A percentile compares a stretch with the other conserved stretches of the same genome.
Evolutionary conservation across 2,113 vertebrate species (phyloP).

Genomic region (Irena cyanogastra): DNA sequence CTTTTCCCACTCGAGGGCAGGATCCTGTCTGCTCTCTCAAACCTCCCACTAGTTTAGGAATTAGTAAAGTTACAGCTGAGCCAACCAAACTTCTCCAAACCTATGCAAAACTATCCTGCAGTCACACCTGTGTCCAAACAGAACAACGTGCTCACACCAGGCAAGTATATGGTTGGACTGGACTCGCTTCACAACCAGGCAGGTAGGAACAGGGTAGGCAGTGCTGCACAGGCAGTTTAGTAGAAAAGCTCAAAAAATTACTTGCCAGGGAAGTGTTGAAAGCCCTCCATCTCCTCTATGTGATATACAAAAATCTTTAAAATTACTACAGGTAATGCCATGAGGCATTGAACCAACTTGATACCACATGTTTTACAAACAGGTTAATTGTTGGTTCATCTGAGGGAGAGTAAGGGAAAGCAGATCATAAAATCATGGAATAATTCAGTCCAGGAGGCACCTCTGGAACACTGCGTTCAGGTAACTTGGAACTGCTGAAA

Average conservation of each 20-base stretch:
- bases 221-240: background rate
- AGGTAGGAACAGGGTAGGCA: background rate
- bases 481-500: background rate
- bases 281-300: background rate
- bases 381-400: background rate
- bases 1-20: background rate
- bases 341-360: background rate
- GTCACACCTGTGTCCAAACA: background rate
- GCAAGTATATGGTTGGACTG: background rate
- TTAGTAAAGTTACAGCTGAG: background rate
- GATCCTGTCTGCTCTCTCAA: background rate
- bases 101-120: background rate
- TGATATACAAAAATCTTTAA: background rate
- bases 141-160: background rate
- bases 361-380: background rate
- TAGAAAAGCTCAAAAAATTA: background rate
- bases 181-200: rapidly evolving
- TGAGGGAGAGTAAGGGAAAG: background rate
- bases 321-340: background rate
- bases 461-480: background rate
- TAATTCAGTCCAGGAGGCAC: background rate
- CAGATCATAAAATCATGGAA: background rate
- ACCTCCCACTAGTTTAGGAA: background rate
- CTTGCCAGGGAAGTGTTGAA: background rate
- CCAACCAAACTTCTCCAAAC: background rate